A percentile compares a stretch with the other conserved stretches of the same genome.
Conservation (phyloP, 2,113 vertebrate genomes). For the Sminthopsis crassicaudata region DNA sequence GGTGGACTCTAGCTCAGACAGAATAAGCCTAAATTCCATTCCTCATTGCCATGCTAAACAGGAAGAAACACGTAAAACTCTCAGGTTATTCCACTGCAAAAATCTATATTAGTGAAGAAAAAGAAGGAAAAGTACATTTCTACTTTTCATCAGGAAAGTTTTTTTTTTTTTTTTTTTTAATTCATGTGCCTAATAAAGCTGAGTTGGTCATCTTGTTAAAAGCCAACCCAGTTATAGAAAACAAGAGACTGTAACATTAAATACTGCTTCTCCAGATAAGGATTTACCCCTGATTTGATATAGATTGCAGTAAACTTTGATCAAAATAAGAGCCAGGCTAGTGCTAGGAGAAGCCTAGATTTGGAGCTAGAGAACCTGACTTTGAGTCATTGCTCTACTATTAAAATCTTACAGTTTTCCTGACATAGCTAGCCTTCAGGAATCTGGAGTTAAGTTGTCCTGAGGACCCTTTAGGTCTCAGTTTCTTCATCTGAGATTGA, state of each 20-base stretch:
- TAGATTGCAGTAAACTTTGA: conserved; percentile 7
- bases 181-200: conserved; percentile 76
- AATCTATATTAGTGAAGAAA: conserved; percentile 70
- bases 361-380: background rate
- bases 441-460: too few relatives aligned
- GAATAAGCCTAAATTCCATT: conserved; percentile 72
- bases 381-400: background rate
- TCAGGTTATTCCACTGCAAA: conserved; percentile 73
- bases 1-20: conserved; percentile 68
- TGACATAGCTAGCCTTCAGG: too few relatives aligned
- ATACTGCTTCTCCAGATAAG: conserved; percentile 78
- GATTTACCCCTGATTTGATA: conserved; percentile 68
- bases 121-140: conserved; percentile 63
- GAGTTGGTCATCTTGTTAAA: conserved; percentile 78
- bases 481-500: background rate
- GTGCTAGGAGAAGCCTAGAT: background rate
- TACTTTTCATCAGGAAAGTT: conserved; percentile 73
- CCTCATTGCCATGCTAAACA: conserved; percentile 77
- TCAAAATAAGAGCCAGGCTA: background rate
- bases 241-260: conserved; percentile 62
- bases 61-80: conserved; percentile 76
- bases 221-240: conserved; percentile 75
- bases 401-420: background rate
- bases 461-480: background rate
- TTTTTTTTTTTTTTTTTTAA: conserved; percentile 67